phyloP scores from a whole-genome alignment of 1,140 invertebrate genomes.

The Charaxes varanes region DNA sequence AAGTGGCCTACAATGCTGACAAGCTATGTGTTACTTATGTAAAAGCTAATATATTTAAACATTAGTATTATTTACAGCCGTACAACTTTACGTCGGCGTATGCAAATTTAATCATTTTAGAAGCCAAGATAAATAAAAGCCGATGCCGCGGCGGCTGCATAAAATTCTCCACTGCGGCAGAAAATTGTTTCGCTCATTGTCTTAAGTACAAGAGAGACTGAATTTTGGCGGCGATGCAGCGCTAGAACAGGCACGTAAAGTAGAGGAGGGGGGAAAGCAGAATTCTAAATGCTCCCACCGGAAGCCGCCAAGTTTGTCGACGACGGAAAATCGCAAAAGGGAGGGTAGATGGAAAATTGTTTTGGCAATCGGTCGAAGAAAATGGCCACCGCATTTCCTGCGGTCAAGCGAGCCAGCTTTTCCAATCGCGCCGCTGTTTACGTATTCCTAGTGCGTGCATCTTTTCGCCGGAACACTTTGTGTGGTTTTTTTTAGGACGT shows the following conservation, averaged over 20 bases:
- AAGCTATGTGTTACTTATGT: too few relatives aligned
- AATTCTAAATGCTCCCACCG: conserved; percentile 56
- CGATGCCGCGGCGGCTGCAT: conserved; percentile 1
- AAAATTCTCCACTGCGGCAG: conserved; percentile 4
- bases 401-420: conserved; percentile 66
- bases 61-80: not conserved
- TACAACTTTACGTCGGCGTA: not conserved
- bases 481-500: conserved; percentile 21
- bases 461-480: conserved; percentile 9
- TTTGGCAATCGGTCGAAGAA: conserved; percentile 71
- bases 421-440: conserved; percentile 55
- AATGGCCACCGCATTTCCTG: conserved; percentile 72
- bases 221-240: conserved; percentile 26
- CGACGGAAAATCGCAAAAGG: conserved; percentile 66
- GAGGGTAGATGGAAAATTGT: conserved; percentile 67
- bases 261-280: too few relatives aligned
- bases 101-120: conserved; percentile 13
- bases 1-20: too few relatives aligned
- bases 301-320: conserved; percentile 63
- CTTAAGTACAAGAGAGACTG: conserved; percentile 33
- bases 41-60: too few relatives aligned
- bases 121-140: conserved; percentile 13
- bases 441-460: conserved; percentile 51
- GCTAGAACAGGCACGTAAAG: conserved; percentile 44
- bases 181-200: conserved; percentile 26